Base-by-base conservation (phyloP, 2,113 vertebrate species). In the Hyaena hyaena region DNA sequence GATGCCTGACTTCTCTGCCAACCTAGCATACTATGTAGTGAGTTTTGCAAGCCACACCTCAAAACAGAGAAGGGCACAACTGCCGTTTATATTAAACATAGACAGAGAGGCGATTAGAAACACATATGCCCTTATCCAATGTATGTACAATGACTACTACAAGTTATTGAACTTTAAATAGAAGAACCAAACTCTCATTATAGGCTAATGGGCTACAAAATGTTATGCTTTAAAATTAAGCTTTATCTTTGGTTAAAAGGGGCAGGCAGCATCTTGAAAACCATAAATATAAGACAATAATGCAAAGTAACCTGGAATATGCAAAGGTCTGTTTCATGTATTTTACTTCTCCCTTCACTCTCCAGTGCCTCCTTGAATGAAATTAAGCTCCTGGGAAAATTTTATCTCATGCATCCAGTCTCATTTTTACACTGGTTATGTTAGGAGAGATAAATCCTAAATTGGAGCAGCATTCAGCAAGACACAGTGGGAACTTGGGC, bases 381-480 rank as follows among this genome's bases (percentile, higher is more conserved):
- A 97, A 98, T 91, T 92, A 84, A 89, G 88, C 23, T 94, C 68
- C 90, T 45, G 12, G 82, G 93, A 95, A 96, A 96, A 43, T 55
- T 58, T 96, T 96, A 86, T 93, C 92, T 90, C 73, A 87, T 82
- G 92, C 58, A 97, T 90, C 84, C 86, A 97, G 80, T 93, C 95
- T 90, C 79, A 88, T 82, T 94, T 95, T 88, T 87, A 87, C 68
- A 93, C n/a, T 35, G 80, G 26, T 66, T 63, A 80, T 31, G 39
- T 93, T 80, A 87, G 94, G 71, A 96, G 43, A 97, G 88, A 87
- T 61, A 97, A 96, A 84, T 81, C 80, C 63, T 23, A 83, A 79
- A 16, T 4, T 58, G 86, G 39, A 91, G 15, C 17, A 63, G 73
- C 58, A 95, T 82, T 66, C 50, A 93, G 74, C 48, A 90, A 97